A percentile compares a stretch with the other conserved stretches of the same genome.
Evolutionary conservation across 2,888 invertebrate species (phyloP).

Genomic region (Aleiodes testaceus): DNA sequence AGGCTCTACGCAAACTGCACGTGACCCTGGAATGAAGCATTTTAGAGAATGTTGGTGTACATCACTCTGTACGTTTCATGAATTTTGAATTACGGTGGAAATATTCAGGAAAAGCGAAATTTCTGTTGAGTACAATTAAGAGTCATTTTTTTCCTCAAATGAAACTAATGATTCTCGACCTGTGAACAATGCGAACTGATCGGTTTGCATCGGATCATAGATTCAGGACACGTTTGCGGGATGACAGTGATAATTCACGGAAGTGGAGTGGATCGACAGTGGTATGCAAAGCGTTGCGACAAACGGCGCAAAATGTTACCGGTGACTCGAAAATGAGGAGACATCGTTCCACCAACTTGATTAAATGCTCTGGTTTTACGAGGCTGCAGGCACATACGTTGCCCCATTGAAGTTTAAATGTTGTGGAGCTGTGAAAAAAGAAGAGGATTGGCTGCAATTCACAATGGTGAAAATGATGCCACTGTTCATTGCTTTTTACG

Average conservation of each 20-base stretch:
- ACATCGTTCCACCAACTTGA: slow-evolving; percentile 34
- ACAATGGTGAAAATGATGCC: slow-evolving; percentile 29
- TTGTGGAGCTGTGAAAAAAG: slow-evolving; percentile 13
- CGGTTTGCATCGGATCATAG: background rate
- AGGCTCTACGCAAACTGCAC: too few species aligned
- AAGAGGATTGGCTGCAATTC: slow-evolving; percentile 8
- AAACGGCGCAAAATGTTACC: slow-evolving; percentile 16
- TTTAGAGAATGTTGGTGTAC: too few species aligned
- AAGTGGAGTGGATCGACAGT: background rate
- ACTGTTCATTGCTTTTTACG: slow-evolving; percentile 30
- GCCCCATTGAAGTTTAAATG: background rate
- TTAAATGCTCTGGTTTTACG: slow-evolving; percentile 45
- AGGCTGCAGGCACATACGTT: slow-evolving; percentile 30
- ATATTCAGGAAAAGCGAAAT: too few species aligned
- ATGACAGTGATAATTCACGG: background rate
- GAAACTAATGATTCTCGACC: too few species aligned
- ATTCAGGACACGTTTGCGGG: slow-evolving; percentile 10
- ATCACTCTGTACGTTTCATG: too few species aligned
- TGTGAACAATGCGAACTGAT: background rate
- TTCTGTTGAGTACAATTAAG: too few species aligned
- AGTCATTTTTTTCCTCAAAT: too few species aligned
- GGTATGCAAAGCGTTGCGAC: background rate
- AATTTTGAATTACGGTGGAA: too few species aligned
- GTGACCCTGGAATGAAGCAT: too few species aligned
- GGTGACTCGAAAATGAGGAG: slow-evolving; percentile 36